These are phyloP conservation scores for Litocranius walleri DNA, from an alignment of 2,113 vertebrate genomes.

Conservation along the genomic window DNA sequence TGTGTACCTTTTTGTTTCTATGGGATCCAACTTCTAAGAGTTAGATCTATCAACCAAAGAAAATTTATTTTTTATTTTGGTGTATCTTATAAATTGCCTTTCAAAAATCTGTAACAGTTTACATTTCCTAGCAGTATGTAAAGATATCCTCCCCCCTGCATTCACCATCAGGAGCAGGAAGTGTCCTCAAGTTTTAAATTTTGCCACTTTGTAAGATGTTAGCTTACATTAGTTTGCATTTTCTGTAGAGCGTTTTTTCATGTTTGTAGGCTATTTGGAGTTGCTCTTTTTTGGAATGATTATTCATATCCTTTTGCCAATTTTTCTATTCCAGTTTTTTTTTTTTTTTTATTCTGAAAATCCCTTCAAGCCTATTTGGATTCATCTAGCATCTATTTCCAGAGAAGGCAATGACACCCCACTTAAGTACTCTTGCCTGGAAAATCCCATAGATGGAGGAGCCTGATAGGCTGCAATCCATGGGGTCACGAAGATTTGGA, in stretches of 20 bases:
- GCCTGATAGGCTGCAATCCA: no score
- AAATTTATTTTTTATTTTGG: neutral
- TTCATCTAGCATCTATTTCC: neutral
- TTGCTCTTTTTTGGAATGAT: neutral
- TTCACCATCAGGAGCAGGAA: neutral
- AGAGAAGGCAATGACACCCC: no score
- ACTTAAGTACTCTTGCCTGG: no score
- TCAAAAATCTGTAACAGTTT: neutral
- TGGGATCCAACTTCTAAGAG: neutral
- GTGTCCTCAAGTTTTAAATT: neutral
- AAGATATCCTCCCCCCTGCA: neutral
- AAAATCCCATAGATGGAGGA: no score
- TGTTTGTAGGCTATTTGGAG: neutral
- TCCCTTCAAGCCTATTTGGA: neutral
- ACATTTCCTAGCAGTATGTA: neutral
- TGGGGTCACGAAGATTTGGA: accelerated
- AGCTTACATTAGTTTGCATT: neutral
- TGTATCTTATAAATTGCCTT: neutral
- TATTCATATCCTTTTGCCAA: neutral
- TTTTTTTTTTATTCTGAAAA: neutral
- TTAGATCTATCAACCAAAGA: neutral
- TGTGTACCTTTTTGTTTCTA: neutral
- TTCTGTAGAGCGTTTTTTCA: neutral
- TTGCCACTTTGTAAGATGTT: neutral
- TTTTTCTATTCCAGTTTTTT: neutral